phyloP scores from a whole-genome alignment of 2,797 vertebrate species.

The Antrozous pallidus region DNA sequence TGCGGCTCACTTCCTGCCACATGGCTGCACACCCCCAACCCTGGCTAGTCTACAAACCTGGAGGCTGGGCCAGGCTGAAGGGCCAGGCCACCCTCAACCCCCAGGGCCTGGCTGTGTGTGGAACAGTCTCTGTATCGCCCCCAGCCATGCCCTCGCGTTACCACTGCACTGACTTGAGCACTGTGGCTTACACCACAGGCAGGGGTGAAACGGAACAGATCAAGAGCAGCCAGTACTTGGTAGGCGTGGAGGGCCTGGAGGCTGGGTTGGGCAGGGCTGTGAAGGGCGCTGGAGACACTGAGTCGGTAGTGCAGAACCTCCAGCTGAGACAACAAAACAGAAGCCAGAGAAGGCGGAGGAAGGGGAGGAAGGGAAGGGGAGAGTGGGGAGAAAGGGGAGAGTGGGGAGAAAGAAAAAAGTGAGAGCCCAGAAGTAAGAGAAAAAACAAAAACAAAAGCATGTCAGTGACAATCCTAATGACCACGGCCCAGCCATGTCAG shows the following conservation, averaged over 20 bases:
- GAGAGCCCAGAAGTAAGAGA: slow-evolving; percentile 74
- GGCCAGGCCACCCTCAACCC: background rate
- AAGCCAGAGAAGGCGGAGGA: slow-evolving; percentile 58
- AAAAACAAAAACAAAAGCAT: slow-evolving; percentile 79
- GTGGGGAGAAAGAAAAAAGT: slow-evolving; percentile 66
- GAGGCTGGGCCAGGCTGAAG: background rate
- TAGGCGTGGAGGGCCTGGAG: slow-evolving; percentile 97
- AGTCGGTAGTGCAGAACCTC: slow-evolving; percentile 98
- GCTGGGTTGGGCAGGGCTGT: slow-evolving; percentile 91
- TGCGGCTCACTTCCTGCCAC: background rate
- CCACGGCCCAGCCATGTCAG: slow-evolving; percentile 61
- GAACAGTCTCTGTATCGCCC: background rate
- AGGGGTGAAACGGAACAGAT: slow-evolving; percentile 75
- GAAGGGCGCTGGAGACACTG: slow-evolving; percentile 97
- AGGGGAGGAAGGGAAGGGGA: slow-evolving; percentile 72
- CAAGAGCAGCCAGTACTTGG: slow-evolving; percentile 95
- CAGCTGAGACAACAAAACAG: slow-evolving; percentile 93
- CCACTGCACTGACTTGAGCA: background rate
- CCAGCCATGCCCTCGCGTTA: background rate
- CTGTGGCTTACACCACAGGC: slow-evolving; percentile 22
- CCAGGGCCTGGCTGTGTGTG: background rate
- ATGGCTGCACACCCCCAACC: background rate
- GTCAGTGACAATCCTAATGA: slow-evolving; percentile 75
- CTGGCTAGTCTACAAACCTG: background rate
- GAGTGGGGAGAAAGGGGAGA: slow-evolving; percentile 67